Base-by-base conservation (phyloP, 1,140 invertebrate species). In the Pseudomyrmex sp. region DNA sequence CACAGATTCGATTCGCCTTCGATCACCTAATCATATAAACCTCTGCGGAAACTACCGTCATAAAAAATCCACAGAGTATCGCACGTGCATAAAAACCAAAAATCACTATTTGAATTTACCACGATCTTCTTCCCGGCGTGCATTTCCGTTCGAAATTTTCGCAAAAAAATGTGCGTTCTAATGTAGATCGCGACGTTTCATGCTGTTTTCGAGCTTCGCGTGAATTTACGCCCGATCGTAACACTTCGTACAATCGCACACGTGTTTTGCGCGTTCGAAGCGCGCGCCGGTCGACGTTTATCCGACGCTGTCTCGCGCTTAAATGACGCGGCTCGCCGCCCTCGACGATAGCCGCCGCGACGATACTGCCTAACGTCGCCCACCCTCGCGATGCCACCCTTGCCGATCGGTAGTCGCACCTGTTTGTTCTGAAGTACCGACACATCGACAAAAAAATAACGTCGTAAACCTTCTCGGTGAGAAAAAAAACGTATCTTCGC, bases 251-350 rank as follows among this genome's bases (percentile, higher is more conserved):
- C 1, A 59, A 15, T 48, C 12, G 23, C 48, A 69, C 76, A 80
- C 66, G 66, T 80, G 76, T 59, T 59, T 35, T 8, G 8, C 23
- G 44, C 10, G 46, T 59, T 70, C n/a, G 54, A 59, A 61, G n/a
- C 15, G 23, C 66, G 46, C 66, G 54, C 23, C 44, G 35, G 35
- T 35, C 66, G 76, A 70, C 20, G 54, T 44, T 80, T 48, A 35
- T 80, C 44, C 65, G 54, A 80, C 76, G 66, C 44, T 46, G 76
- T 72, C 76, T 59, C 76, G 35, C 76, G 66, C 52, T 80, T 72
- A 70, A 80, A 80, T 80, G 76, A 80, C 76, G 73, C 46, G 69
- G 65, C 48, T 48, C 61, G 15, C 66, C 76, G 76, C 54, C 12
- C 66, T 10, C 35, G 35, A 35, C 35, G 35, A 35, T 35, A 35